Evolutionary conservation across 2,888 invertebrate genomes (phyloP), one percentile per base, ranked within the genome.

Genomic region (Aethes cnicana): DNA sequence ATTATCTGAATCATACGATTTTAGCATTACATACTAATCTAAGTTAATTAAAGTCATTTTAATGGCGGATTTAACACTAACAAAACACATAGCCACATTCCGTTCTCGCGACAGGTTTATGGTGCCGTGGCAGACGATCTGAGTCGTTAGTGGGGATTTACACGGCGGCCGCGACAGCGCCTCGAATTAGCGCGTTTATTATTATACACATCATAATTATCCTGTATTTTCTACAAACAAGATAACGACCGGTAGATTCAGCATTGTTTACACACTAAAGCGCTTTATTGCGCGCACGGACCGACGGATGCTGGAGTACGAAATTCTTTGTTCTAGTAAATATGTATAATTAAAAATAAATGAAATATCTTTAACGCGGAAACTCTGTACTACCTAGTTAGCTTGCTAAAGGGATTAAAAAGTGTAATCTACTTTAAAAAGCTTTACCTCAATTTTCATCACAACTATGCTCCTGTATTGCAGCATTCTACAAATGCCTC

Each of bases 161-260:
- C 60, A 68, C 58, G 56, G 48, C 62, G 69, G 66, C 71, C 69
- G 63, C 69, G n/a, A n/a, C n/a, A 68, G 70, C 71, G 62, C 56
- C 68, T 70, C 58, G 63, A 71, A 73, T 72, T 72, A 74, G 66
- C 62, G 64, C 66, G 63, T 74, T 75, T 68, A 72, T 66, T 66
- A 69, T 67, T 68, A 65, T 62, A 64, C 61, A 72, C 67, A 69
- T 69, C 72, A 70, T 72, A 68, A 73, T 74, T 70, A 74, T 67
- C 62, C 57, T 54, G 58, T 65, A 56, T 62, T 65, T 53, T 44
- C 54, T 53, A 52, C 53, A 53, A 64, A 63, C 63, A 58, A 62
- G 60, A 59, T 62, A 63, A 57, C 47, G 60, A 50, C 67, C 59
- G 56, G 36, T 61, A 63, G 47, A 60, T 61, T 63, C 60, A 57